Conservation (phyloP, 2,888 invertebrate genomes). For the Drosophila mimica region DNA sequence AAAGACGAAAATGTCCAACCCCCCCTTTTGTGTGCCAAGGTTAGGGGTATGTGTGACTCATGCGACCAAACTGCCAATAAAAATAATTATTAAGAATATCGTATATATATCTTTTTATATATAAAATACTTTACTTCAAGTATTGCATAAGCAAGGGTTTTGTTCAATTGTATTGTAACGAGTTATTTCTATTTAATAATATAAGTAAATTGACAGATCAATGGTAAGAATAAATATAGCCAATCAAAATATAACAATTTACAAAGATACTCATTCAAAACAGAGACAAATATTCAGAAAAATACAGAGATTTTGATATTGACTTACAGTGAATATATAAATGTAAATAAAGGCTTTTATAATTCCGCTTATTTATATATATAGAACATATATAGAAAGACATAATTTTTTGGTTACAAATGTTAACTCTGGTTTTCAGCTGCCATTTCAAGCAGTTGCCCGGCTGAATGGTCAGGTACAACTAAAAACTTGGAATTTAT, state of each 20-base stretch:
- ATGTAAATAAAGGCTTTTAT: neutral
- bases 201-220: neutral
- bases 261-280: neutral
- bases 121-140: neutral
- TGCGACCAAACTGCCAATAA: slow-evolving; percentile 35
- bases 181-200: neutral
- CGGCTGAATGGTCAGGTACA: slow-evolving; percentile 5
- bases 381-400: neutral
- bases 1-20: slow-evolving; percentile 23
- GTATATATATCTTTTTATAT: neutral
- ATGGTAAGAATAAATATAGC: neutral
- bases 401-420: no score
- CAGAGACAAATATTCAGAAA: neutral
- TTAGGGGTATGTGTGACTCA: slow-evolving; percentile 36
- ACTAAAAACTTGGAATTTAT: slow-evolving; percentile 14
- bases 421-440: neutral
- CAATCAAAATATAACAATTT: neutral
- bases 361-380: neutral
- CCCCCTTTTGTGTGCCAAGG: neutral
- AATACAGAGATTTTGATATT: neutral
- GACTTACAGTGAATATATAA: neutral
- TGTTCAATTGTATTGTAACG: neutral
- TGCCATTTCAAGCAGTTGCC: neutral
- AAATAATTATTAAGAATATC: slow-evolving; percentile 54
- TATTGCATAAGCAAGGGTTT: neutral